Percentiles rank a stretch among this genome's conserved stretches.
Conservation (phyloP, 2,888 invertebrate genomes). For the Cryptus viduatorius region DNA sequence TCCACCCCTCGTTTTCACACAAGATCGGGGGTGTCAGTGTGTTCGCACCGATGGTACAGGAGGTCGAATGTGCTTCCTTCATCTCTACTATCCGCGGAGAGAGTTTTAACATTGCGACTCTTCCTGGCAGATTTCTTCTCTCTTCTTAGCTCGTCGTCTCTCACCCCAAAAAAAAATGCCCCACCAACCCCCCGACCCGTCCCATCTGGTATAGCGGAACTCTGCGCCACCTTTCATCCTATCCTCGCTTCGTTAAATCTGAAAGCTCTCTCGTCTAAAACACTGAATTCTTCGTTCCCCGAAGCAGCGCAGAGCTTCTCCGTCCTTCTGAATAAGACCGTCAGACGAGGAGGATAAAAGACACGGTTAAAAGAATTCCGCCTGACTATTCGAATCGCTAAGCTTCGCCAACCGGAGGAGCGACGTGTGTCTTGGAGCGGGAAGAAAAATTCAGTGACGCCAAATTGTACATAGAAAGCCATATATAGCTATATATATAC, state of each 20-base stretch:
- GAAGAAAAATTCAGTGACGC: slow-evolving; percentile 10
- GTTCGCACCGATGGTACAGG: slow-evolving; percentile 24
- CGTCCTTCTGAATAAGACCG: slow-evolving; percentile 8
- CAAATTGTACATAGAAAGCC: not conserved
- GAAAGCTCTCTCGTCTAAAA: slow-evolving; percentile 67
- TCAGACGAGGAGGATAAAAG: not conserved
- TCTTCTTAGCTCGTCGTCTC: slow-evolving; percentile 15
- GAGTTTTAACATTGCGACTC: slow-evolving; percentile 59
- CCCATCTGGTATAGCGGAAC: slow-evolving; percentile 12
- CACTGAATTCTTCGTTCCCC: slow-evolving; percentile 57
- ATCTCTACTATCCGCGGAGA: slow-evolving; percentile 24
- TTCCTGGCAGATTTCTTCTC: slow-evolving; percentile 34
- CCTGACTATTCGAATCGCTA: slow-evolving; percentile 34
- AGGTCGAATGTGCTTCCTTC: slow-evolving; percentile 29
- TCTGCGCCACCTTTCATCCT: slow-evolving; percentile 63
- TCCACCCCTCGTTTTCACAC: not conserved
- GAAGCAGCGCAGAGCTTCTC: slow-evolving; percentile 8
- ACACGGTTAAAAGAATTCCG: slow-evolving; percentile 37
- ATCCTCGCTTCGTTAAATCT: slow-evolving; percentile 67
- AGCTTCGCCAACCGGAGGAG: not conserved
- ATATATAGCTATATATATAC: not conserved
- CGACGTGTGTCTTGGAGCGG: slow-evolving; percentile 30
- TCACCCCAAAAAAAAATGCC: not conserved
- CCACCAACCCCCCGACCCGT: slow-evolving; percentile 2
- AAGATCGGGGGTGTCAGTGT: slow-evolving; percentile 6